phyloP scores from a whole-genome alignment of 2,888 invertebrate species.

The Creontiades dilutus region DNA sequence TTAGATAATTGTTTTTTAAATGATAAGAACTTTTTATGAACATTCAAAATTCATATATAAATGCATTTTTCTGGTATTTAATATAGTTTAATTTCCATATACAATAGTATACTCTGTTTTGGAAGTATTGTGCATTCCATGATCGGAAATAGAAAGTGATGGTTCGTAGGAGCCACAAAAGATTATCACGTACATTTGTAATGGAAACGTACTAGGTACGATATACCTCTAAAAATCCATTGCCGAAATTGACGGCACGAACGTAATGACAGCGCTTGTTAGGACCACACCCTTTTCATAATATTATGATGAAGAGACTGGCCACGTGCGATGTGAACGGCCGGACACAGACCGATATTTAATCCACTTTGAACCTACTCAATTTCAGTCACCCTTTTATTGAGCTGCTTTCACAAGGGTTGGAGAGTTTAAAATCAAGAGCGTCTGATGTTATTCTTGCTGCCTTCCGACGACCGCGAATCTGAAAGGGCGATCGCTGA shows the following conservation, averaged over 20 bases:
- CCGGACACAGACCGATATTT: not conserved
- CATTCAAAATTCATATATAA: too few relatives aligned
- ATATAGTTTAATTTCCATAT: too few relatives aligned
- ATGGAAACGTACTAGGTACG: too few relatives aligned
- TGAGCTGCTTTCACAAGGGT: not conserved
- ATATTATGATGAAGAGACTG: not conserved
- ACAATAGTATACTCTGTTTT: too few relatives aligned
- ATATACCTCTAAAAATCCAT: not conserved
- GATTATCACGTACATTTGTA: too few relatives aligned
- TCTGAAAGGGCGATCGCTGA: too few relatives aligned
- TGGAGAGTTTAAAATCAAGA: not conserved
- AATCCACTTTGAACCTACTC: conserved; percentile 23
- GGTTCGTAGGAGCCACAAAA: too few relatives aligned
- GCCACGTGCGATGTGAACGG: not conserved
- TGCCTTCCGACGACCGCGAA: not conserved
- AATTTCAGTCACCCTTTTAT: conserved; percentile 7
- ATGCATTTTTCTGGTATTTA: too few relatives aligned
- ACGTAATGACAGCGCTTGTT: not conserved
- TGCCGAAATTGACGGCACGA: not conserved
- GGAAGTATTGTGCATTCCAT: too few relatives aligned
- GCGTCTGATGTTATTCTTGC: not conserved
- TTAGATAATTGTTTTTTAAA: too few relatives aligned
- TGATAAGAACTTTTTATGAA: too few relatives aligned
- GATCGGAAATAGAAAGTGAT: too few relatives aligned
- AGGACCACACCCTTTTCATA: conserved; percentile 1